Percentiles rank a stretch among this genome's conserved stretches.
phyloP scores from a whole-genome alignment of 1,140 invertebrate genomes.

The Drosophila dunni region DNA sequence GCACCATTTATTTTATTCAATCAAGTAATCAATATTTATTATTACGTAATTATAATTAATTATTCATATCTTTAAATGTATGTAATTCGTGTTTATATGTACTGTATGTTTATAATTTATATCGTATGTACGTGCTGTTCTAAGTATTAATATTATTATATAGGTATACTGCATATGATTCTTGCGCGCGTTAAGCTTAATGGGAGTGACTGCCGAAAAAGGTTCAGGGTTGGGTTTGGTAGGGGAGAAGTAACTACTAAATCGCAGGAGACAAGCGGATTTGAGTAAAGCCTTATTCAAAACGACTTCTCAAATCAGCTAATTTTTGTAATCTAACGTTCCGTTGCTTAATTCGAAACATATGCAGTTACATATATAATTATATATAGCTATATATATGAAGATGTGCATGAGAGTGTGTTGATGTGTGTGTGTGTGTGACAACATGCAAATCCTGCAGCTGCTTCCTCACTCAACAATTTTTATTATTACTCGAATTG shows the following conservation, averaged over 20 bases:
- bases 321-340: constrained; percentile 34
- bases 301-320: constrained; percentile 23
- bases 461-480: constrained; percentile 39
- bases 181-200: constrained; percentile 34
- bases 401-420: constrained; percentile 6
- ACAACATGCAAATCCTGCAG: constrained; percentile 26
- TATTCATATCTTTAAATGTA: constrained; percentile 51
- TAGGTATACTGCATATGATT: constrained; percentile 26
- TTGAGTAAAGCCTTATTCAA: constrained; percentile 18
- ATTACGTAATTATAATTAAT: constrained; percentile 46
- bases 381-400: constrained; percentile 30
- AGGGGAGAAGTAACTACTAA: constrained; percentile 21
- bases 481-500: constrained; percentile 47
- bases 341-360: constrained; percentile 27
- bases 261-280: constrained; percentile 39
- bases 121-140: constrained; percentile 42
- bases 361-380: constrained; percentile 8
- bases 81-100: constrained; percentile 46
- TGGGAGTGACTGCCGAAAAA: constrained; percentile 1
- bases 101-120: constrained; percentile 11
- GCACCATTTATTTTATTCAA: constrained; percentile 76
- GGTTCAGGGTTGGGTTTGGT: neutral
- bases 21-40: constrained; percentile 66
- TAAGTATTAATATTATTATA: neutral
- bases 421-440: constrained; percentile 18